Conservation (phyloP, 1,140 invertebrate species). For the Xylocopa sonorina region DNA sequence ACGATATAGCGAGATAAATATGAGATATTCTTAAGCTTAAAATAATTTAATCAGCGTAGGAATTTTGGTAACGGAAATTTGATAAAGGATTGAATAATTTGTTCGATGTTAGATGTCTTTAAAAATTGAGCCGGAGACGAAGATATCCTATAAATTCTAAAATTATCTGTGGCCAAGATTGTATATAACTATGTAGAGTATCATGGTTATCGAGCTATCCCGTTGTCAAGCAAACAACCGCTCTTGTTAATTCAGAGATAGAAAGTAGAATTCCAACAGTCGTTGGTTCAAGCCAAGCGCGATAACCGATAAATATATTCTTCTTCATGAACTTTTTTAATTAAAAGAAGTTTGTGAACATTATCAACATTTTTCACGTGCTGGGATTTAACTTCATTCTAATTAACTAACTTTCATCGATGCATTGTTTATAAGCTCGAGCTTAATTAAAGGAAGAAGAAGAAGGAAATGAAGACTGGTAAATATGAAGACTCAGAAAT, state of each 20-base stretch:
- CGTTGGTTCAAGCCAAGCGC: background rate
- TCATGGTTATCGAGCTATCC: conserved; percentile 74
- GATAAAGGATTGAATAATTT: background rate
- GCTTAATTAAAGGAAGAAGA: background rate
- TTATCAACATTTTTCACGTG: background rate
- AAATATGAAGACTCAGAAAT: conserved; percentile 65
- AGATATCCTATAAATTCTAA: background rate
- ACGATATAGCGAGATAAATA: background rate
- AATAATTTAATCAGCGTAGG: background rate
- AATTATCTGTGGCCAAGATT: background rate
- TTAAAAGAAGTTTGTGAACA: background rate
- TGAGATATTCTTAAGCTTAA: background rate
- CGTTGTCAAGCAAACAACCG: conserved; percentile 80
- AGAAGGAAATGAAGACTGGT: background rate
- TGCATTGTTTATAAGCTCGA: too few relatives aligned
- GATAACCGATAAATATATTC: background rate
- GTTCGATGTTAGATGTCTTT: background rate
- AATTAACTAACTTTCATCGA: too few relatives aligned
- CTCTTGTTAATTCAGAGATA: background rate
- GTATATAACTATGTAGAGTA: conserved; percentile 19
- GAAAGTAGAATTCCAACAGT: conserved; percentile 40
- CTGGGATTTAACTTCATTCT: background rate
- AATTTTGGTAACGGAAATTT: background rate
- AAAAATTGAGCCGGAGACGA: background rate
- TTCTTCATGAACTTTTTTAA: background rate